Conservation (phyloP, 2,797 vertebrate species). For the Cuniculus paca region DNA sequence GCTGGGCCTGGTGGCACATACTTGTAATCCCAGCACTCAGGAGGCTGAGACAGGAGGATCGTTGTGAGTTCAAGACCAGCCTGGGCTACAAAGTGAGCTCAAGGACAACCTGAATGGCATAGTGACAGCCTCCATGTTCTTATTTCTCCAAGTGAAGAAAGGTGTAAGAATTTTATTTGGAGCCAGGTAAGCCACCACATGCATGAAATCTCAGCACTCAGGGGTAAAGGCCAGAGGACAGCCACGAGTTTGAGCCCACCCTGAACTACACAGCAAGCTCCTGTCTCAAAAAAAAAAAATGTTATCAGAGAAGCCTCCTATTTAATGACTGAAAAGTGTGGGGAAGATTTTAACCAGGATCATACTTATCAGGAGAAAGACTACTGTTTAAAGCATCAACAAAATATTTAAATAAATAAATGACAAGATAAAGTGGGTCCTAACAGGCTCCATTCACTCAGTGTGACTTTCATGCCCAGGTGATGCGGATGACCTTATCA, state of each 20-base stretch:
- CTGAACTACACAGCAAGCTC: neutral
- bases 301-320: conserved; percentile 21
- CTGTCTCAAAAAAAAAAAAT: neutral
- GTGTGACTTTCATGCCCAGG: conserved; percentile 87
- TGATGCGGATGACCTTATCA: conserved; percentile 99
- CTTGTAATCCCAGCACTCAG: too few species aligned
- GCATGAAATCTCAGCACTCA: neutral
- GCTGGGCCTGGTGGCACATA: too few species aligned
- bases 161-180: conserved; percentile 21
- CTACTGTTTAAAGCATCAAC: conserved; percentile 33
- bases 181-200: neutral
- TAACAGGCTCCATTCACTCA: neutral
- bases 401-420: conserved; percentile 60
- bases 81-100: too few species aligned
- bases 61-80: too few species aligned
- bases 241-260: neutral
- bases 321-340: neutral
- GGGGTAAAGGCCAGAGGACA: neutral
- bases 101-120: too few species aligned
- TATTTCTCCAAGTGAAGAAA: conserved; percentile 43
- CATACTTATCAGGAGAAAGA: neutral
- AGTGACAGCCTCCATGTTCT: too few species aligned
- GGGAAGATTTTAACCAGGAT: conserved; percentile 48
- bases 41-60: too few species aligned
- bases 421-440: neutral